Evolutionary conservation across 2,797 vertebrate genomes (phyloP).

Genomic region (Onychomys torridus): DNA sequence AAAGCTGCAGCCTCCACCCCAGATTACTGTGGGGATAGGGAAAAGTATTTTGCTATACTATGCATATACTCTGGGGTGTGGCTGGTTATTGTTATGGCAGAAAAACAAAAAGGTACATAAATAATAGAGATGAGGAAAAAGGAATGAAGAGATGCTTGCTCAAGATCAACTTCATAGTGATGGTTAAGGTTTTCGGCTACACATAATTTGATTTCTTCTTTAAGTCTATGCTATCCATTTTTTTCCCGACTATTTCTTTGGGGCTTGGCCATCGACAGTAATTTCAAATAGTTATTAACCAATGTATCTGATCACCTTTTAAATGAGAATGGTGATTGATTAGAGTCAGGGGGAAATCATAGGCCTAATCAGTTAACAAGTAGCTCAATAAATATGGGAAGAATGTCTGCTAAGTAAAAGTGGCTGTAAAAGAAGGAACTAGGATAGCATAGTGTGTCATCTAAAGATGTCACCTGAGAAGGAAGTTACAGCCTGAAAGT

Average conservation of each 20-base stretch:
- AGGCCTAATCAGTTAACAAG: neutral
- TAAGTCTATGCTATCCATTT: neutral
- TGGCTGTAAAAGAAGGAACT: neutral
- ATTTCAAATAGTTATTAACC: neutral
- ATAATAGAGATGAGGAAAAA: neutral
- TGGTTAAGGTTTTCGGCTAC: neutral
- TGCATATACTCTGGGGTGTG: neutral
- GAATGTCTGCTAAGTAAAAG: neutral
- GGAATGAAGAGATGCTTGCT: neutral
- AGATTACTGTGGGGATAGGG: neutral
- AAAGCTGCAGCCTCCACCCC: neutral
- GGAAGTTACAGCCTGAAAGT: neutral
- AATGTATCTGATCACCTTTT: neutral
- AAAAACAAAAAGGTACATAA: neutral
- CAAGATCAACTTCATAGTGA: neutral
- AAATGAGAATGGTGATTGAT: neutral
- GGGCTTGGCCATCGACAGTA: neutral
- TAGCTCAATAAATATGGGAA: neutral
- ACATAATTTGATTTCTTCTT: neutral
- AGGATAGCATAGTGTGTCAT: rapidly evolving
- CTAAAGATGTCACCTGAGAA: neutral
- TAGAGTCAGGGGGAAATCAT: neutral
- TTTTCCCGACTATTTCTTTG: neutral
- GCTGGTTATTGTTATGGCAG: neutral
- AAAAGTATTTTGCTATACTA: neutral